A percentile compares a stretch with the other conserved stretches of the same genome.
These are phyloP conservation scores for Plectropomus leopardus DNA, from an alignment of 2,113 vertebrate genomes.

Conservation along the genomic window DNA sequence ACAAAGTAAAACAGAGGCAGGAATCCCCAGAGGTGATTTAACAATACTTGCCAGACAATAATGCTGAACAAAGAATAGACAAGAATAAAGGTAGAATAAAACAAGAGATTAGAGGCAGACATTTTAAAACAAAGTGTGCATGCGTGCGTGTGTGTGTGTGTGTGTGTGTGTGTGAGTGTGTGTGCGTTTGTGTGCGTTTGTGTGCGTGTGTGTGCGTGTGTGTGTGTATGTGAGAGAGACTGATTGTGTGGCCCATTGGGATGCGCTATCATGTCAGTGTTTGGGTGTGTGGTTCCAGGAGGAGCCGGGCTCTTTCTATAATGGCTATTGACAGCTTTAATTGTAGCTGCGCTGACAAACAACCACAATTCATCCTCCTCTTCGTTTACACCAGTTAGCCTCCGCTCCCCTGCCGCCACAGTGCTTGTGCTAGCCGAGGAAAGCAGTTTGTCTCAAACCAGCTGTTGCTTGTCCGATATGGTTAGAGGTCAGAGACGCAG, in stretches of 20 bases:
- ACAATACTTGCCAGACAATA: too few relatives aligned
- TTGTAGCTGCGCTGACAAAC: constrained; percentile 70
- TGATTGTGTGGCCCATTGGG: background rate
- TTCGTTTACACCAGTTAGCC: constrained; percentile 71
- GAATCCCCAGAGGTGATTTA: too few relatives aligned
- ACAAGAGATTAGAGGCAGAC: too few relatives aligned
- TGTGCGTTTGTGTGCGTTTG: too few relatives aligned
- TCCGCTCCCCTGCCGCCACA: constrained; percentile 22
- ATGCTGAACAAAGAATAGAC: too few relatives aligned
- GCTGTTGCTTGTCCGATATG: constrained; percentile 54
- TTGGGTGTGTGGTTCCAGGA: constrained; percentile 31
- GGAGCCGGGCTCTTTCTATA: constrained; percentile 42
- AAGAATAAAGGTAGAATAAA: too few relatives aligned
- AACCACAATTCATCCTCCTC: constrained; percentile 63
- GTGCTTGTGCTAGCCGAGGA: constrained; percentile 5
- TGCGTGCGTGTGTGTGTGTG: too few relatives aligned
- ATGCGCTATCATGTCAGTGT: constrained; percentile 26
- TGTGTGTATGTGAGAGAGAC: too few relatives aligned
- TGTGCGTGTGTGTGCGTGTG: constrained; percentile 8
- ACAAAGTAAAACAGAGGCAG: too few relatives aligned
- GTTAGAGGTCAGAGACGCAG: constrained; percentile 50
- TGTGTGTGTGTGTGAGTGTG: too few relatives aligned
- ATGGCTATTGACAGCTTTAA: constrained; percentile 78
- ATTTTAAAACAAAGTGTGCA: too few relatives aligned
- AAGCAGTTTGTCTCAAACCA: constrained; percentile 31